These are phyloP conservation scores for Imbricaverruca yamaguchii DNA, from an alignment of 2,888 invertebrate species.

Conservation along the genomic window DNA sequence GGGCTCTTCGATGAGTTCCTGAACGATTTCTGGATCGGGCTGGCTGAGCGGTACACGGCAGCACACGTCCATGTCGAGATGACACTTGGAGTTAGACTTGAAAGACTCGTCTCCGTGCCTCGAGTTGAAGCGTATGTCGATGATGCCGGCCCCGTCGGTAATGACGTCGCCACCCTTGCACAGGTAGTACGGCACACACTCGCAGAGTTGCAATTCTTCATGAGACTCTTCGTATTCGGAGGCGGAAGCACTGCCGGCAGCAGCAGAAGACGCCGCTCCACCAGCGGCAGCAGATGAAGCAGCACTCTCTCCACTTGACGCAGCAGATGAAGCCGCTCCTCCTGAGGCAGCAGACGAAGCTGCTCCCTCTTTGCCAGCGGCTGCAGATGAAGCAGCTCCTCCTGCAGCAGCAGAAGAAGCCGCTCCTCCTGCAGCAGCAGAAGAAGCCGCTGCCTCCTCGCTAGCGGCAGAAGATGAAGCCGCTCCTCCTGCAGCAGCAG, in stretches of 20 bases:
- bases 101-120: background rate
- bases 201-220: conserved; percentile 43
- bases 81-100: background rate
- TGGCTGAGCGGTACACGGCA: conserved; percentile 47
- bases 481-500: too few relatives aligned
- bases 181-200: conserved; percentile 69
- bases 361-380: background rate
- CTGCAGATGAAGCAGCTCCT: background rate
- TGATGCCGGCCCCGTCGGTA: conserved; percentile 60
- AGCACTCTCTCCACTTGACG: too few relatives aligned
- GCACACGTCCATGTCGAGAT: conserved; percentile 64
- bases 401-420: background rate
- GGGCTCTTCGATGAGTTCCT: conserved; percentile 23
- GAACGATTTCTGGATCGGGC: conserved; percentile 9
- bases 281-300: too few relatives aligned
- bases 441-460: too few relatives aligned
- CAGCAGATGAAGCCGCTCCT: background rate
- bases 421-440: too few relatives aligned
- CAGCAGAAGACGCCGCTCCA: too few relatives aligned
- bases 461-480: too few relatives aligned
- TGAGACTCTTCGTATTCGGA: background rate
- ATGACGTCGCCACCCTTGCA: conserved; percentile 59
- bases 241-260: too few relatives aligned
- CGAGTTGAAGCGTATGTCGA: conserved; percentile 59
- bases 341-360: background rate